Base-by-base conservation (phyloP, 2,113 vertebrate species). In the Cryptomyrus ogoouensis region DNA sequence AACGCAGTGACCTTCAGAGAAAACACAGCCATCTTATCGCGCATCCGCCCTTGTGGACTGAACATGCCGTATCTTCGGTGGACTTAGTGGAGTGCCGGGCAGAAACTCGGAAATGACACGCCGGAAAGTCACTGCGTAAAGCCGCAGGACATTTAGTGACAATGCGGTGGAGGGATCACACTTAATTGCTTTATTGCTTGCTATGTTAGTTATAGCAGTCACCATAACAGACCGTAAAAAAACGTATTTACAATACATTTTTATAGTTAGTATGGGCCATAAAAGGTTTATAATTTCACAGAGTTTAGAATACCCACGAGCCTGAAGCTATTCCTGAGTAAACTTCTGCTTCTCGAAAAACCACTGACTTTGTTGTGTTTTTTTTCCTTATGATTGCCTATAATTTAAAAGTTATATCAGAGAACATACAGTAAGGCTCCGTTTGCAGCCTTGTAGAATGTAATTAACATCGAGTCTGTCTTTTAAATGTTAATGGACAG, bases 401-500 rank as follows among this genome's bases (percentile, higher is more conserved):
- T 84, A 47, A 46, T 84, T 84, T 44, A 46, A 84, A 47, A 84
- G 46, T 24, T 8, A 24, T 84, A 84, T 42, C 74, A 80, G 31
- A 80, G n/a, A 42, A 47, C 31, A 17, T 87, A 56, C 49, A 53
- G 27, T 39, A 31, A 56, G 50, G 13, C 15, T 15, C 7, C n/a
- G 50, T 53, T 52, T 87, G 50, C 31, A 52, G 85, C 50, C 31
- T 12, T 31, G 50, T 15, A 56, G 85, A 53, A 87, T 53, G 19
- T 87, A 52, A 87, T 87, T 35, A 50, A 49, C 47, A 12, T 39
- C 50, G 47, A 19, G 49, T 35, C 50, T 87, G 85, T 87, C 85
- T 53, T 87, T 87, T 87, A 87, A 87, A 87, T 87, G 85, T 87
- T 87, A 87, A 87, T 87, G 31, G 85, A 87, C 50, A 87, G 50